Evolutionary conservation across 2,888 invertebrate genomes (phyloP).

Genomic region (Drosophila barbarae): DNA sequence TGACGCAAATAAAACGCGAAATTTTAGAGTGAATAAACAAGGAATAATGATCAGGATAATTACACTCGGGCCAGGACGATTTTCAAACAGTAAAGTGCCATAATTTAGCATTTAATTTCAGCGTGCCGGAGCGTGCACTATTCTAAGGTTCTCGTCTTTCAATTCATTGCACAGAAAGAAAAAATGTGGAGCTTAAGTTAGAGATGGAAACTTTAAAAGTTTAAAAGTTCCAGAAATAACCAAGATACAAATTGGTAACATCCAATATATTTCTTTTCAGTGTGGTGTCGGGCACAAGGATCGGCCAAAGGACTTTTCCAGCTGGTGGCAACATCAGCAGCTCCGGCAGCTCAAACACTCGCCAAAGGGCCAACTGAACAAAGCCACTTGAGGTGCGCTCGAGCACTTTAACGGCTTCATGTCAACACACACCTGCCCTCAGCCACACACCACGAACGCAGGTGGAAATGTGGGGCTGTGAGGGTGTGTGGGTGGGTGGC

Average conservation of each 20-base stretch:
- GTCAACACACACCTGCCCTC: conserved; percentile 57
- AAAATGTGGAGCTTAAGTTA: neutral
- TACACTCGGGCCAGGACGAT: conserved; percentile 65
- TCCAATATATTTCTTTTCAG: neutral
- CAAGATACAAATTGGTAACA: neutral
- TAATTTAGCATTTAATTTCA: conserved; percentile 67
- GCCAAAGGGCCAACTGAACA: conserved; percentile 72
- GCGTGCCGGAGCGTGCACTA: conserved; percentile 42
- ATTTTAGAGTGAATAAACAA: conserved; percentile 72
- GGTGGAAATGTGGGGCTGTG: conserved; percentile 9
- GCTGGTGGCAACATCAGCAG: conserved; percentile 26
- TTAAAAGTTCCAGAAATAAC: too few species aligned
- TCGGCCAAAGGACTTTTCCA: conserved; percentile 10
- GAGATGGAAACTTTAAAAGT: neutral
- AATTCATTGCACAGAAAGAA: conserved; percentile 6
- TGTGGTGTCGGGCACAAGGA: neutral
- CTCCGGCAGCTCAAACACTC: conserved; percentile 64
- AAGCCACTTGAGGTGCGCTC: conserved; percentile 75
- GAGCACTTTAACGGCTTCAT: conserved; percentile 75
- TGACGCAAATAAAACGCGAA: conserved; percentile 60
- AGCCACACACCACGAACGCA: conserved; percentile 20
- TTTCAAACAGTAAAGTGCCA: conserved; percentile 66
- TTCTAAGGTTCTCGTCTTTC: conserved; percentile 25
- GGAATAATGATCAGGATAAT: conserved; percentile 72
- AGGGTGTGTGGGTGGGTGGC: conserved; percentile 17